These are phyloP conservation scores for Mythimna vitellina DNA, from an alignment of 2,888 invertebrate genomes.

Conservation along the genomic window DNA sequence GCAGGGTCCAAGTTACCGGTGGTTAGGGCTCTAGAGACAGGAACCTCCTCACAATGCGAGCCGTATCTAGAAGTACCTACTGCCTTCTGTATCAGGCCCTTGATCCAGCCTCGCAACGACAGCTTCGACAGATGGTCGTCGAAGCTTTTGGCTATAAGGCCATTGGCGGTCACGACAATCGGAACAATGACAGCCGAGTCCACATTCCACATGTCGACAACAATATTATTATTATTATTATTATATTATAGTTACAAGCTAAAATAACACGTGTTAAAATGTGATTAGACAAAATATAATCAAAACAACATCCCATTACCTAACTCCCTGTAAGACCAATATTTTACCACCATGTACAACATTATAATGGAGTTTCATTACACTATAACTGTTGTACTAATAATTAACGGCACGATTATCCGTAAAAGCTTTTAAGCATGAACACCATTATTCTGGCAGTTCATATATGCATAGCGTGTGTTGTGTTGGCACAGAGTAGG, in stretches of 20 bases:
- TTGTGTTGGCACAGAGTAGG: conserved; percentile 32
- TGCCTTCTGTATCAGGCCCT: too few species aligned
- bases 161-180: too few species aligned
- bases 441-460: conserved; percentile 73
- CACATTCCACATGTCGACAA: too few species aligned
- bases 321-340: conserved; percentile 53
- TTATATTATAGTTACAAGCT: not conserved
- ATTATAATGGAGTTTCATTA: conserved; percentile 73
- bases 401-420: conserved; percentile 81
- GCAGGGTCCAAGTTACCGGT: too few species aligned
- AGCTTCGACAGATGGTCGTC: too few species aligned
- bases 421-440: conserved; percentile 83
- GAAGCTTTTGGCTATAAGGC: too few species aligned
- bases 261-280: not conserved
- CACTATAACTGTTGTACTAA: conserved; percentile 71
- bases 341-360: conserved; percentile 48
- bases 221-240: too few species aligned
- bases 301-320: conserved; percentile 26
- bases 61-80: too few species aligned
- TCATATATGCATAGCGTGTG: conserved; percentile 62
- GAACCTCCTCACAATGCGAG: too few species aligned
- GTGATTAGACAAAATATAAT: conserved; percentile 24
- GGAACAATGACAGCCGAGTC: too few species aligned
- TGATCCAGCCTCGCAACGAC: too few species aligned
- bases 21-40: too few species aligned